Evolutionary conservation across 2,888 invertebrate species (phyloP), one percentile per base, ranked within the genome.

Genomic region (Drosophila kuntzei): DNA sequence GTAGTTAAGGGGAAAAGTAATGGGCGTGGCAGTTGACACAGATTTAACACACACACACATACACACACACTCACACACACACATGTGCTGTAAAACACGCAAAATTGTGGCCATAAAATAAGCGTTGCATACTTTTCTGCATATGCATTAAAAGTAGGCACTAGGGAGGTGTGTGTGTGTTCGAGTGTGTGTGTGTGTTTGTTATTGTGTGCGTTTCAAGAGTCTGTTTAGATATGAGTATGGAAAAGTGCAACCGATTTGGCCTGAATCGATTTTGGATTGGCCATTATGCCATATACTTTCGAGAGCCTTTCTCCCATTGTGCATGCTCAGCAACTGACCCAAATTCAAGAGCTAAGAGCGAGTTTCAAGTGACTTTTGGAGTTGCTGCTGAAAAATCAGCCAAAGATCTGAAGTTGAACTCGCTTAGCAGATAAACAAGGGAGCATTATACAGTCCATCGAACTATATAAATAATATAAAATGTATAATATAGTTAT

Each of bases 241-340:
- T 36, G 25, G 50, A 65, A 73, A 76, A 80, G 76, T 78, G 78
- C 76, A 79, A 76, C 32, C 80, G 80, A 78, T 80, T 79, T 81
- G 82, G 65, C 81, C 84, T 67, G 59, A 83, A 83, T 83, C 85
- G 87, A 87, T 83, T 80, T 74, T 84, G 73, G 76, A 87, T 84
- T 84, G 84, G 79, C 87, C 71, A 86, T 87, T 82, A 79, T 68
- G 65, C 25, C 25, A 46, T 14, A 46, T 14, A 25, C 3, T 37
- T 36, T 57, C 32, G 59, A 60, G 59, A 16, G 32, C 49, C 18
- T 29, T 55, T 32, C 29, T 14, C 2, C 43, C 18, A 43, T 41
- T 57, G 57, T 39, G 34, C 27, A 14, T 41, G 41, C 41, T 41
- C 11, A 43, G 41, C 46, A 60, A 36, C 53, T 60, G 53, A 60